Evolutionary conservation across 2,113 vertebrate species (phyloP), one percentile per base, ranked within the genome.

Genomic region (Egretta garzetta): DNA sequence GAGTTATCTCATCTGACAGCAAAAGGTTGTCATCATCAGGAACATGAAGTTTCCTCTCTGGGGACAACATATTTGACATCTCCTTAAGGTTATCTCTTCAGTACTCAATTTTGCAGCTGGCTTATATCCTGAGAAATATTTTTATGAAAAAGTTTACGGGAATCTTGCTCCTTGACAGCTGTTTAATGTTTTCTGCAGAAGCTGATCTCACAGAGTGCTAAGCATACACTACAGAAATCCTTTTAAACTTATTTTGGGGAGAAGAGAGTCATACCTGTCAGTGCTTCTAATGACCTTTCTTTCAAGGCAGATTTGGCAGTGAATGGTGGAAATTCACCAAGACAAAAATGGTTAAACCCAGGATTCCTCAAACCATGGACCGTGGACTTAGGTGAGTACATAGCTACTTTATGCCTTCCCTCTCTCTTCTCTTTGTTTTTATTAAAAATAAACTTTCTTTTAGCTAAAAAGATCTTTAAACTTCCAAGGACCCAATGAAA

Each of bases 361-460:
- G 28, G 8, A 77, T 73, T 81, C 37, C 85, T 85, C 37, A n/a
- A 53, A 62, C 27, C 32, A 28, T 79, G 58, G 23, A 21, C 15
- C 1, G 10, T 88, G 30, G 39, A 64, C 7, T 73, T 49, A 14
- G n/a, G 9, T 10, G 32, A 66, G 7, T 14, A 37, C 18, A 14
- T 6, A 53, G 8, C 8, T 8, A 21, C 12, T 41, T 64, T 10
- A 80, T 45, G 10, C 18, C 24, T 41, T n/a, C 3, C 16, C 17
- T 5, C 4, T 1, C 2, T 18, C 17, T 45, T 76, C 26, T n/a
- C 1, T 35, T 60, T 1, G 1, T 2, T 70, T 73, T 59, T 15
- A 15, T 60, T 52, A 30, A 71, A 84, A 62, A 37, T 53, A 52
- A 74, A 0, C 10, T 5, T 41, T 43, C 6, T 77, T 86, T 43